A percentile compares a stretch with the other conserved stretches of the same genome.
Conservation (phyloP, 2,113 vertebrate genomes). For the Morone saxatilis region DNA sequence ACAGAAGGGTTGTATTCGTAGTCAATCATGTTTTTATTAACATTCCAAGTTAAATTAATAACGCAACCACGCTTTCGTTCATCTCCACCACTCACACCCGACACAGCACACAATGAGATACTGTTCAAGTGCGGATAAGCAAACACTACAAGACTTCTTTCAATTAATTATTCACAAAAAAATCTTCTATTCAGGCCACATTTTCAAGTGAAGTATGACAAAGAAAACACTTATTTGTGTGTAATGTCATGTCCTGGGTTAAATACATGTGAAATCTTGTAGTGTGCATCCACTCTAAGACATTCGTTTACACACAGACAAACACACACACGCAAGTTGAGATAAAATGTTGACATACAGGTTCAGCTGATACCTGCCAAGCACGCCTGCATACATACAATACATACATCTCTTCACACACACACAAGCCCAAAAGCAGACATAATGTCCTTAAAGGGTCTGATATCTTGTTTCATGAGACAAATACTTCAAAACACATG, state of each 20-base stretch:
- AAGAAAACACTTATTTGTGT: slow-evolving; percentile 25
- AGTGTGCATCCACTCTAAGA: slow-evolving; percentile 27
- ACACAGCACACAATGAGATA: slow-evolving; percentile 37
- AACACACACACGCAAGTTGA: not conserved
- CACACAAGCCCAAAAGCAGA: slow-evolving; percentile 31
- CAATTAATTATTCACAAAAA: not conserved
- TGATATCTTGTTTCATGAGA: slow-evolving; percentile 47
- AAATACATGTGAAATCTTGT: slow-evolving; percentile 44
- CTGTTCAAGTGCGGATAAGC: slow-evolving; percentile 33
- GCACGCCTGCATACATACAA: slow-evolving; percentile 15
- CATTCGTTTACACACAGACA: slow-evolving; percentile 38
- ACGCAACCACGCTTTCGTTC: slow-evolving; percentile 33
- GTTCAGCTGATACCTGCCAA: slow-evolving; percentile 32
- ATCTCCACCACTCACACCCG: slow-evolving; percentile 10
- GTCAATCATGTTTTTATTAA: slow-evolving; percentile 70
- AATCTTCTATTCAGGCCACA: slow-evolving; percentile 38
- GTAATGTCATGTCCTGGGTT: not conserved
- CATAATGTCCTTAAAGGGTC: slow-evolving; percentile 73
- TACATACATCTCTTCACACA: not conserved
- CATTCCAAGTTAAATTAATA: slow-evolving; percentile 70
- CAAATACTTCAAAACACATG: slow-evolving; percentile 46
- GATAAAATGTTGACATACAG: slow-evolving; percentile 34
- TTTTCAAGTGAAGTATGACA: slow-evolving; percentile 44
- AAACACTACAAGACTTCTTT: slow-evolving; percentile 43
- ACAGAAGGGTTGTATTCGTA: slow-evolving; percentile 20